Percentiles rank a stretch among this genome's conserved stretches.
phyloP scores from a whole-genome alignment of 2,113 vertebrate genomes.

The Acanthochromis polyacanthus region DNA sequence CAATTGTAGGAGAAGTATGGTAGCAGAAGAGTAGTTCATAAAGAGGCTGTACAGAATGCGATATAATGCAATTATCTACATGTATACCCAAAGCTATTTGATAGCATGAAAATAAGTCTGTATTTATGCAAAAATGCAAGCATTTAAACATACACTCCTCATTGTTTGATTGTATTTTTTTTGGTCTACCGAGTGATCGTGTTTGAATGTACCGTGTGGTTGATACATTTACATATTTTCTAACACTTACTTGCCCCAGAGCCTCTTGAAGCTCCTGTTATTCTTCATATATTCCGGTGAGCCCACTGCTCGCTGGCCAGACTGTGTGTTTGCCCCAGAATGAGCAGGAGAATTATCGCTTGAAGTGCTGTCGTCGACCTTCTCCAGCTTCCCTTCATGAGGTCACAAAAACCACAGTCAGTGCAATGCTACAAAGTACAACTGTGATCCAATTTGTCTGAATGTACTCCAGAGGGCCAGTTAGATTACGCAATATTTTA shows the following conservation, averaged over 20 bases:
- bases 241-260: conserved; percentile 96
- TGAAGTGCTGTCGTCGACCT: conserved; percentile 81
- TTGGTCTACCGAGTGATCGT: background rate
- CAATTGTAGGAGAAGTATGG: too few relatives aligned
- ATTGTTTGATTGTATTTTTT: background rate
- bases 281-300: conserved; percentile 92
- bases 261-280: conserved; percentile 94
- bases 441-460: conserved; percentile 9
- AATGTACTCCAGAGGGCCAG: background rate
- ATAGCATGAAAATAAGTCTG: too few relatives aligned
- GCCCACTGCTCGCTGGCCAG: conserved; percentile 87
- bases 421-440: conserved; percentile 1
- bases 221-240: conserved; percentile 10
- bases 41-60: too few relatives aligned
- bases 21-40: too few relatives aligned
- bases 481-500: background rate
- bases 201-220: background rate
- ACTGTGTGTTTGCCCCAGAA: conserved; percentile 81
- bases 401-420: conserved; percentile 44
- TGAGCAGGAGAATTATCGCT: conserved; percentile 86
- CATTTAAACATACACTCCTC: background rate
- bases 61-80: background rate
- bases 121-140: too few relatives aligned
- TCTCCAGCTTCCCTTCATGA: conserved; percentile 88
- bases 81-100: background rate